Evolutionary conservation across 2,888 invertebrate species (phyloP), one percentile per base, ranked within the genome.

Genomic region (Acanthopleura granulata): DNA sequence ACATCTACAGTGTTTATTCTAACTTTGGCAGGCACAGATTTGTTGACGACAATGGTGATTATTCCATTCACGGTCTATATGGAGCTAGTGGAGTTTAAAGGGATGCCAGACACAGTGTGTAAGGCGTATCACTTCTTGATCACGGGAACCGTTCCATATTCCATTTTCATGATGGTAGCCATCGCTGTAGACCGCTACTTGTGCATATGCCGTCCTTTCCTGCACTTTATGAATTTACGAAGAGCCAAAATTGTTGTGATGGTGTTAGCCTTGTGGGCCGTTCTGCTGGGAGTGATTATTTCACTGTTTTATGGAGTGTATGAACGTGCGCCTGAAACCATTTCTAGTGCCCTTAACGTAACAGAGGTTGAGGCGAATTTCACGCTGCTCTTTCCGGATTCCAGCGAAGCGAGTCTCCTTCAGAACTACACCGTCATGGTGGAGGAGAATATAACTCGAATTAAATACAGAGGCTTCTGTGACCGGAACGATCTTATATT

Each of bases 111-210:
- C 62, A 11, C 22, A 3, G 40, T 73, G 62, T 73, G 73, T n/a
- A 73, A 73, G 30, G 15, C 25, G 1, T 73, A 73, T 62, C 61
- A 73, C 18, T 73, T 73, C 30, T 62, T 73, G 14, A 61, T 62
- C 40, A 73, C 73, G 18, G 62, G 62, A 1, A 49, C 40, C 18
- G 62, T 73, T 12, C 73, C 73, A 9, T 73, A 27, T 62, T 73
- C 73, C 15, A 51, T 51, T 22, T 73, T 73, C 49, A 62, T 73
- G 62, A 73, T 73, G 62, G 27, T 29, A 1, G 73, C 62, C 22
- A 73, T 73, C 18, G 73, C 73, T 22, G 73, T 73, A 4, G 73
- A 73, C n/a, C 61, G 73, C 15, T 73, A 73, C 27, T 27, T 73
- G 49, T 62, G 73, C 25, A 73, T 73, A 29, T 73, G 73, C 49